phyloP scores from a whole-genome alignment of 1,140 invertebrate species.

The Thalassaphorura encarpata region DNA sequence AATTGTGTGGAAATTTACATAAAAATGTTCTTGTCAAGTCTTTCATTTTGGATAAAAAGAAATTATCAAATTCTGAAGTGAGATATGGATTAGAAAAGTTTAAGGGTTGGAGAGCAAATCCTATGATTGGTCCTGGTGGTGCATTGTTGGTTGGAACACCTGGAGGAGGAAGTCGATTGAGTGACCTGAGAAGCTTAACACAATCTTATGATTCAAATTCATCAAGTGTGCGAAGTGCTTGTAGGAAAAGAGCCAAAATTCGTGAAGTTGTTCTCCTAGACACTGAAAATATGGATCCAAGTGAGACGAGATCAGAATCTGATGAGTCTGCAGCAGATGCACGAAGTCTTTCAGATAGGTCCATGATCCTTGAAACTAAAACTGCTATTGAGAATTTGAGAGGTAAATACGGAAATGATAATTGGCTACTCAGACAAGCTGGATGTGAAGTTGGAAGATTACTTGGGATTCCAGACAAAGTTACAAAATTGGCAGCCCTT shows the following conservation, averaged over 20 bases:
- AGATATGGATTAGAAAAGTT: constrained; percentile 13
- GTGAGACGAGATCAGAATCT: background rate
- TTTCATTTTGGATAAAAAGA: constrained; percentile 26
- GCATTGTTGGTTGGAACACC: background rate
- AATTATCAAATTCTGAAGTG: constrained; percentile 25
- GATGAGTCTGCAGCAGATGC: background rate
- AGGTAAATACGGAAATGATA: constrained; percentile 26
- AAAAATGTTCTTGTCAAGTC: constrained; percentile 11
- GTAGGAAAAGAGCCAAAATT: constrained; percentile 30
- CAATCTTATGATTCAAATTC: constrained; percentile 25
- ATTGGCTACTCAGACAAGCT: constrained; percentile 27
- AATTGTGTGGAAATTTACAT: constrained; percentile 13
- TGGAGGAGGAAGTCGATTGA: background rate
- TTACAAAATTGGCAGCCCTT: background rate
- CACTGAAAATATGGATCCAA: background rate
- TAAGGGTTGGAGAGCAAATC: constrained; percentile 5
- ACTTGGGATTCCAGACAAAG: constrained; percentile 13
- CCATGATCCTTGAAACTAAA: background rate
- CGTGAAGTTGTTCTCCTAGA: constrained; percentile 16
- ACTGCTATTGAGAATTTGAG: constrained; percentile 17
- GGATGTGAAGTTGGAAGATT: constrained; percentile 21
- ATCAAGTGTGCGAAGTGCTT: constrained; percentile 27
- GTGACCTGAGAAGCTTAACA: constrained; percentile 20
- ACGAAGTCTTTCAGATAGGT: background rate
- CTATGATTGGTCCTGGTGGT: background rate